Evolutionary conservation across 1,140 invertebrate species (phyloP).

Genomic region (Lethrus apterus): DNA sequence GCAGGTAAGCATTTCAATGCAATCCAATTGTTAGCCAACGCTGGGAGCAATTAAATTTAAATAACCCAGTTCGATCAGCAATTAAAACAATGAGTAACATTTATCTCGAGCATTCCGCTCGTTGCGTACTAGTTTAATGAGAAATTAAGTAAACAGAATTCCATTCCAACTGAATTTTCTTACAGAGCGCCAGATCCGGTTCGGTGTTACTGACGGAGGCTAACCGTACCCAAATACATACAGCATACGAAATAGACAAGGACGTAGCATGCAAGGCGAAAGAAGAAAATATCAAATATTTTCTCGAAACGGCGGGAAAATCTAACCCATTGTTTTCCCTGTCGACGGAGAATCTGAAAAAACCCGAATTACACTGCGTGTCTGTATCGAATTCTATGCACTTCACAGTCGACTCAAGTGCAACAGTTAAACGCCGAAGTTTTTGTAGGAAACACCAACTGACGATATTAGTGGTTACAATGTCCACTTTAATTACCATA

Average conservation of each 20-base stretch:
- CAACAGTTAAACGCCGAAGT: slow-evolving; percentile 49
- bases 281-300: slow-evolving; percentile 39
- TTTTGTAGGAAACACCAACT: slow-evolving; percentile 70
- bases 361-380: slow-evolving; percentile 50
- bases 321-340: slow-evolving; percentile 20
- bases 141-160: no score
- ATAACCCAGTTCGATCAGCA: no score
- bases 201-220: slow-evolving; percentile 68
- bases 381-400: slow-evolving; percentile 78
- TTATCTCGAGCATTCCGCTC: no score
- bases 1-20: slow-evolving; percentile 52
- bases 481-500: slow-evolving; percentile 68
- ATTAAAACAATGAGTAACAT: no score
- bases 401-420: slow-evolving; percentile 70
- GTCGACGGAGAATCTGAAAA: slow-evolving; percentile 18
- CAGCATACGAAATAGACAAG: not conserved
- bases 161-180: slow-evolving; percentile 20
- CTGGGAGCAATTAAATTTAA: no score
- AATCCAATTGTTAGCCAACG: no score
- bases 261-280: slow-evolving; percentile 26
- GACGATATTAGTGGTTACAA: slow-evolving; percentile 68
- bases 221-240: slow-evolving; percentile 63
- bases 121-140: no score
- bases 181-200: slow-evolving; percentile 70
- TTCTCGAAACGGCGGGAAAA: slow-evolving; percentile 28